Percentiles rank a stretch among this genome's conserved stretches.
Conservation (phyloP, 2,888 invertebrate species). For the Cephus rjabovi region DNA sequence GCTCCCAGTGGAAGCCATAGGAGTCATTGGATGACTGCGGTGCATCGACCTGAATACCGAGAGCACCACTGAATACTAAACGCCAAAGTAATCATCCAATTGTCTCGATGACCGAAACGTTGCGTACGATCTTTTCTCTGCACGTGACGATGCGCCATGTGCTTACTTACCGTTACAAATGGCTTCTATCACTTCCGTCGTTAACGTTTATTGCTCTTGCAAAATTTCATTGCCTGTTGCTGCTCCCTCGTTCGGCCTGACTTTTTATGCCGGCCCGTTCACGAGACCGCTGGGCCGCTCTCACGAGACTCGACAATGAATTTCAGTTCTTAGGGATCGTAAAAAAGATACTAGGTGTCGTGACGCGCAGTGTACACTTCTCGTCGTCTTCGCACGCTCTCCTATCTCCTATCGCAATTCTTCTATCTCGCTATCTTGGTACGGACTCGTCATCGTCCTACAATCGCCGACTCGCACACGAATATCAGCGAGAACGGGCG, state of each 20-base stretch:
- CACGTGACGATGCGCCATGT: slow-evolving; percentile 11
- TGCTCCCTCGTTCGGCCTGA: not conserved
- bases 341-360: not conserved
- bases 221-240: not conserved
- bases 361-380: not conserved
- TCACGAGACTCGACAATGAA: not conserved
- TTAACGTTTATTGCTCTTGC: not conserved
- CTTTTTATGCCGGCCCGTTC: not conserved
- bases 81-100: slow-evolving; percentile 23
- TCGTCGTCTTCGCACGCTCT: not conserved
- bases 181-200: not conserved
- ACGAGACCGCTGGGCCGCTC: not conserved
- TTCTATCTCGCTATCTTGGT: not conserved
- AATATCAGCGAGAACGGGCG: not conserved
- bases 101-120: slow-evolving; percentile 12
- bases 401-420: not conserved
- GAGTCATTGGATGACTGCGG: not conserved
- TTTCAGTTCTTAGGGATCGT: not conserved
- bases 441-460: not conserved
- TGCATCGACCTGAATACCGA: not conserved
- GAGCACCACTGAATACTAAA: slow-evolving; percentile 8
- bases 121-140: not conserved
- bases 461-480: not conserved
- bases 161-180: not conserved
- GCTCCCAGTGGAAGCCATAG: not conserved